Percentiles rank a stretch among this genome's conserved stretches.
phyloP scores from a whole-genome alignment of 2,113 vertebrate genomes.

The Actenoides hombroni region DNA sequence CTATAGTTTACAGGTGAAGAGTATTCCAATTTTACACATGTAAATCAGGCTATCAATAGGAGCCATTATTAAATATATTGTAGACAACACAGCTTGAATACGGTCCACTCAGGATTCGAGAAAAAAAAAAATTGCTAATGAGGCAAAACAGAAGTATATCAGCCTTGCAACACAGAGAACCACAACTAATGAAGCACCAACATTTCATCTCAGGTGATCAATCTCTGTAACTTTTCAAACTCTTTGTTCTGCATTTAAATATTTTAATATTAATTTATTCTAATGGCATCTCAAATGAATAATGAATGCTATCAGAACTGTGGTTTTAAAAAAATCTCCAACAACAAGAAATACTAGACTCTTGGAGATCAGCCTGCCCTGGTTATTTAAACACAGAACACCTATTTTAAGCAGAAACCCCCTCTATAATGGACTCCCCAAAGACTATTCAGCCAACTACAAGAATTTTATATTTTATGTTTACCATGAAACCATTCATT shows the following conservation, averaged over 20 bases:
- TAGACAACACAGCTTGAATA: not conserved
- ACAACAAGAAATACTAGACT: not conserved
- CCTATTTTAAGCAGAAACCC: not conserved
- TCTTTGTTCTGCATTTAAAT: conserved; percentile 42
- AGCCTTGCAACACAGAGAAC: not conserved
- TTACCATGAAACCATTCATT: conserved; percentile 18
- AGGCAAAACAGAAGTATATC: not conserved
- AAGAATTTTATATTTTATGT: not conserved
- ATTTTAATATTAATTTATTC: conserved; percentile 61
- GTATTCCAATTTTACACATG: not conserved
- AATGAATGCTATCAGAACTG: not conserved
- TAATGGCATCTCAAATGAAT: not conserved
- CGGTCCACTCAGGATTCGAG: not conserved
- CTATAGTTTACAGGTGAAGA: not conserved
- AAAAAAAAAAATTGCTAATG: not conserved
- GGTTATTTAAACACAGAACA: not conserved
- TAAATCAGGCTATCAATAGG: not conserved
- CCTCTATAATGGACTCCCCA: not conserved
- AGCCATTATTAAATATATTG: not conserved
- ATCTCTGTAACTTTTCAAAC: conserved; percentile 5
- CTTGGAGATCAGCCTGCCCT: not conserved
- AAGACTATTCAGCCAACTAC: not conserved
- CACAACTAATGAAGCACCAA: conserved; percentile 23
- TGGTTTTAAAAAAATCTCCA: not conserved
- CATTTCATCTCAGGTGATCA: not conserved